Percentiles rank a stretch among this genome's conserved stretches.
These are phyloP conservation scores for Cetonia aurata DNA, from an alignment of 2,888 invertebrate species.

Conservation along the genomic window DNA sequence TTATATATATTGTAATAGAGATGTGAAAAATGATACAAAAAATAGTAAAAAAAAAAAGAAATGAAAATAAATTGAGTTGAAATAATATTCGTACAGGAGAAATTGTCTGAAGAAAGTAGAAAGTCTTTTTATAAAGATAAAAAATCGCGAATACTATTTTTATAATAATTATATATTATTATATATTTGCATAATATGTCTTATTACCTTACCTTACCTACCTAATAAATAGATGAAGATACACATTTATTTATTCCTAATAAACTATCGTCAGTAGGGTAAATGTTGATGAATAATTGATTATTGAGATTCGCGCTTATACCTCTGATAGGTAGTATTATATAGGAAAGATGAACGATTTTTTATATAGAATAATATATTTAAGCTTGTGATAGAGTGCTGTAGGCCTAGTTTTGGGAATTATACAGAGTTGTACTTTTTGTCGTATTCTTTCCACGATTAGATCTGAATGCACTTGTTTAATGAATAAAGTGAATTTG, in stretches of 20 bases:
- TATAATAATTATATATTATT: slow-evolving; percentile 24
- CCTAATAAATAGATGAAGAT: no score
- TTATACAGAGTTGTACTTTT: slow-evolving; percentile 37
- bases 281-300: slow-evolving; percentile 1
- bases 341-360: slow-evolving; percentile 24
- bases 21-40: neutral
- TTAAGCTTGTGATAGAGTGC: slow-evolving; percentile 46
- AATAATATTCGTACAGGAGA: slow-evolving; percentile 23
- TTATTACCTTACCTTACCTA: no score
- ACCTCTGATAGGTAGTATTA: neutral
- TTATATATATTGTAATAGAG: slow-evolving; percentile 3
- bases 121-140: neutral
- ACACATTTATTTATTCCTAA: slow-evolving; percentile 1
- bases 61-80: neutral
- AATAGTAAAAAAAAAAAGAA: neutral
- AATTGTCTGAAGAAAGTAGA: neutral
- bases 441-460: slow-evolving; percentile 40
- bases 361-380: slow-evolving; percentile 41
- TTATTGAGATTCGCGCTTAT: neutral
- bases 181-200: slow-evolving; percentile 5
- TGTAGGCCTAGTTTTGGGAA: slow-evolving; percentile 42
- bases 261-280: neutral
- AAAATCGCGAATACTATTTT: slow-evolving; percentile 35
- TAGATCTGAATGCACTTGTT: slow-evolving; percentile 43
- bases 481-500: slow-evolving; percentile 34